Percentiles rank a stretch among this genome's conserved stretches.
phyloP scores from a whole-genome alignment of 2,888 invertebrate genomes.

The Drosophila pullipes region DNA sequence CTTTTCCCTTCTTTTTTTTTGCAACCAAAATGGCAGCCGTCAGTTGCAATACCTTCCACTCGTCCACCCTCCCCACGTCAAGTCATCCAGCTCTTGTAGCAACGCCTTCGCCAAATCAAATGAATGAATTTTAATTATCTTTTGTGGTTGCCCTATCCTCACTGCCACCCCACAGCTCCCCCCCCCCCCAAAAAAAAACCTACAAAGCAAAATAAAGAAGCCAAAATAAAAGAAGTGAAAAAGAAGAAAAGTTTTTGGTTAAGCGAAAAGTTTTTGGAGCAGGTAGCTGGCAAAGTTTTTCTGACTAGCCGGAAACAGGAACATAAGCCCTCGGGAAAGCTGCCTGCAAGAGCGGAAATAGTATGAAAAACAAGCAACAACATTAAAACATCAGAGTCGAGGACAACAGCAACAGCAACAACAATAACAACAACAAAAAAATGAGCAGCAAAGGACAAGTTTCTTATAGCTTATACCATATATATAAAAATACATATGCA shows the following conservation, averaged over 20 bases:
- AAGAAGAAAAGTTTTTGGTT: constrained; percentile 54
- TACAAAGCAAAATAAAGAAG: background rate
- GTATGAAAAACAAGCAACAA: constrained; percentile 42
- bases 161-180: background rate
- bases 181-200: background rate
- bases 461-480: background rate
- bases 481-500: background rate
- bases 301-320: constrained; percentile 56
- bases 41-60: constrained; percentile 30
- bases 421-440: too few species aligned
- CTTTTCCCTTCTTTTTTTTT: constrained; percentile 5
- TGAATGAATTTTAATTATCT: constrained; percentile 80
- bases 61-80: background rate
- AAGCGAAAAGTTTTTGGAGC: constrained; percentile 57
- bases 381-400: constrained; percentile 10
- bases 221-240: background rate
- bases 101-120: constrained; percentile 67
- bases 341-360: constrained; percentile 49
- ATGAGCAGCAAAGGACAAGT: background rate
- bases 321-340: constrained; percentile 52
- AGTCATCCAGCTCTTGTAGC: background rate
- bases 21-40: constrained; percentile 63
- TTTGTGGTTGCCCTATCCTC: constrained; percentile 49
- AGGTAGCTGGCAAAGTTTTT: constrained; percentile 57
- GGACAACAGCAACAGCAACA: background rate